Percentiles rank a stretch among this genome's conserved stretches.
Conservation (phyloP, 2,797 vertebrate genomes). For the Neosilurus mollespiculum region DNA sequence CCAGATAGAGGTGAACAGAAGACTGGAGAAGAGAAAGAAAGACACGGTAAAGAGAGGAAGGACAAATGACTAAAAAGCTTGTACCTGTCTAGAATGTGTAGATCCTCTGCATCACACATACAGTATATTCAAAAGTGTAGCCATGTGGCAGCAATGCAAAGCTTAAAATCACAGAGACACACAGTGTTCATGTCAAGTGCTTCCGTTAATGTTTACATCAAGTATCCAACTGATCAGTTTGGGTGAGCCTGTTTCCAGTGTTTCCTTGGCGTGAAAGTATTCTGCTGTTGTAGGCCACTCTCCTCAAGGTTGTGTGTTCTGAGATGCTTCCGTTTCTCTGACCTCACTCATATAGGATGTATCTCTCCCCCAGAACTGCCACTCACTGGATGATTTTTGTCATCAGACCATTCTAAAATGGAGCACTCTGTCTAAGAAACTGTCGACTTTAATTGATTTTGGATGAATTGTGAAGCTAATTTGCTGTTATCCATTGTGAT, state of each 20-base stretch:
- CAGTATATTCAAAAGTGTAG: neutral
- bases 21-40: slow-evolving; percentile 6
- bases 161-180: neutral
- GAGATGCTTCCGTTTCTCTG: neutral
- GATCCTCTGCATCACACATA: neutral
- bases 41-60: slow-evolving; percentile 10
- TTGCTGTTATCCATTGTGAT: no score
- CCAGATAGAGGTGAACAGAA: slow-evolving; percentile 12
- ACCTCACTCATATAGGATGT: neutral
- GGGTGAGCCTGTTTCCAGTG: neutral
- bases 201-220: neutral
- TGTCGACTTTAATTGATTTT: no score
- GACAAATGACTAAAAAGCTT: neutral
- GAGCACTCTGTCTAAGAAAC: no score
- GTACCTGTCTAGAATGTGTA: neutral
- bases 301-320: neutral
- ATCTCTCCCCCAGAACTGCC: neutral
- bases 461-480: no score
- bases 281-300: neutral
- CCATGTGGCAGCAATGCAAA: neutral
- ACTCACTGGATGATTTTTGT: neutral
- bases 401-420: no score
- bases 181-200: neutral
- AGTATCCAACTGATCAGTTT: neutral
- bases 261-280: neutral